These are phyloP conservation scores for Siniperca chuatsi DNA, from an alignment of 2,113 vertebrate species.

Conservation along the genomic window DNA sequence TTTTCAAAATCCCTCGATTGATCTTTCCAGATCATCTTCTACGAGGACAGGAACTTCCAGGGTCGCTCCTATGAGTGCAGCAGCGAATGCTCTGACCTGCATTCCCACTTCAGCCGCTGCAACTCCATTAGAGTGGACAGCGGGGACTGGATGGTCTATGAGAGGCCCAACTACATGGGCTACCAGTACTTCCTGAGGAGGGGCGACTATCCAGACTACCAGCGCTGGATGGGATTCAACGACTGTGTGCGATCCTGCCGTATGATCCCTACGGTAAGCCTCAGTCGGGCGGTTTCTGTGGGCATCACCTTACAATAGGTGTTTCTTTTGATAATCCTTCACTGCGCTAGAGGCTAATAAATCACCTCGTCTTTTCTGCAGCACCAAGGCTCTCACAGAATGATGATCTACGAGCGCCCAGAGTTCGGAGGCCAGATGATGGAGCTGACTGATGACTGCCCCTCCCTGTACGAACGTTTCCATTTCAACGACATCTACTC, in stretches of 20 bases:
- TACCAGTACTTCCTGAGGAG: constrained; percentile 82
- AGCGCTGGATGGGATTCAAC: constrained; percentile 83
- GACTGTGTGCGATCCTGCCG: constrained; percentile 81
- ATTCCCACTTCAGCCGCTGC: constrained; percentile 82
- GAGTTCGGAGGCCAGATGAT: constrained; percentile 79
- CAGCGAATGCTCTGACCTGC: constrained; percentile 74
- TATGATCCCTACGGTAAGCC: constrained; percentile 74
- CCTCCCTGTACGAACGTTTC: constrained; percentile 78
- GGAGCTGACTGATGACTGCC: constrained; percentile 80
- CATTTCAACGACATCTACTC: constrained; percentile 75
- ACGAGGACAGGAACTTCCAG: constrained; percentile 81
- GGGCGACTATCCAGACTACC: constrained; percentile 82
- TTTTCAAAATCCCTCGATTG: not conserved
- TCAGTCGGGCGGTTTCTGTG: fast-evolving
- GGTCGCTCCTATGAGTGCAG: constrained; percentile 82
- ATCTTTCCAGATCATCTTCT: constrained; percentile 78
- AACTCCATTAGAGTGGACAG: constrained; percentile 83
- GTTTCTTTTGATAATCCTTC: not conserved
- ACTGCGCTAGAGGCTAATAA: not conserved
- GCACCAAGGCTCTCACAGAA: constrained; percentile 75
- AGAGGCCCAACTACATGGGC: constrained; percentile 78
- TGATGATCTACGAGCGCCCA: constrained; percentile 77
- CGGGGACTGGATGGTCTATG: constrained; percentile 82
- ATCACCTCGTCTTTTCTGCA: constrained; percentile 14
- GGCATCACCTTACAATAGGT: not conserved